phyloP scores from a whole-genome alignment of 2,888 invertebrate species.

The Calliopum simillimum region DNA sequence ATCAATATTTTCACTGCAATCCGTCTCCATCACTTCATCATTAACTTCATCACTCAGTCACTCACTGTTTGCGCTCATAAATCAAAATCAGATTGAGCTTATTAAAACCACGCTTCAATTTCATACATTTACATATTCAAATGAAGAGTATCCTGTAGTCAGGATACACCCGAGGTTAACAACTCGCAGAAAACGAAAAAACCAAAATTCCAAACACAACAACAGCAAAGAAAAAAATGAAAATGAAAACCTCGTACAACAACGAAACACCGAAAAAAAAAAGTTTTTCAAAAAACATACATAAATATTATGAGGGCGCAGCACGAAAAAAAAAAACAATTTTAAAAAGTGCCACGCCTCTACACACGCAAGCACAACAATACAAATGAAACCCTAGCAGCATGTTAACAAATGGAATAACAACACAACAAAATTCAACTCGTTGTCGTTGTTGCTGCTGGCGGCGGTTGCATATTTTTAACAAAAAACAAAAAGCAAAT shows the following conservation, averaged over 20 bases:
- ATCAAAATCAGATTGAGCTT: constrained; percentile 31
- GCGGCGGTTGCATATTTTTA: background rate
- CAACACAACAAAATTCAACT: background rate
- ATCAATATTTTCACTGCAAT: too few relatives aligned
- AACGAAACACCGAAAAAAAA: background rate
- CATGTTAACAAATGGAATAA: constrained; percentile 20
- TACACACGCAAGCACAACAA: background rate
- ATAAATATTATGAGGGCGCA: background rate
- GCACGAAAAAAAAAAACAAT: too few relatives aligned
- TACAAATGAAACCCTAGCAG: background rate
- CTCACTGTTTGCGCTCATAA: constrained; percentile 11
- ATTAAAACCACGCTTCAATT: constrained; percentile 30
- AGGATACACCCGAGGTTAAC: background rate
- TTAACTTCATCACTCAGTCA: too few relatives aligned
- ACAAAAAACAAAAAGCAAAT: too few relatives aligned
- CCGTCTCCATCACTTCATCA: too few relatives aligned
- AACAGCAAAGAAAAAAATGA: background rate
- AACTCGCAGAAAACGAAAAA: too few relatives aligned
- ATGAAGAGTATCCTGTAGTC: constrained; percentile 5
- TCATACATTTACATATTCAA: constrained; percentile 29
- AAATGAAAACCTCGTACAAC: background rate
- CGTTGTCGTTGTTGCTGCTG: constrained; percentile 1
- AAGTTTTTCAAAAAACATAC: background rate
- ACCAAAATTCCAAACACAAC: background rate
- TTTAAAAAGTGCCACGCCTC: background rate